Evolutionary conservation across 2,113 vertebrate genomes (phyloP), one percentile per base, ranked within the genome.

Genomic region (Nycticryphes semicollaris): DNA sequence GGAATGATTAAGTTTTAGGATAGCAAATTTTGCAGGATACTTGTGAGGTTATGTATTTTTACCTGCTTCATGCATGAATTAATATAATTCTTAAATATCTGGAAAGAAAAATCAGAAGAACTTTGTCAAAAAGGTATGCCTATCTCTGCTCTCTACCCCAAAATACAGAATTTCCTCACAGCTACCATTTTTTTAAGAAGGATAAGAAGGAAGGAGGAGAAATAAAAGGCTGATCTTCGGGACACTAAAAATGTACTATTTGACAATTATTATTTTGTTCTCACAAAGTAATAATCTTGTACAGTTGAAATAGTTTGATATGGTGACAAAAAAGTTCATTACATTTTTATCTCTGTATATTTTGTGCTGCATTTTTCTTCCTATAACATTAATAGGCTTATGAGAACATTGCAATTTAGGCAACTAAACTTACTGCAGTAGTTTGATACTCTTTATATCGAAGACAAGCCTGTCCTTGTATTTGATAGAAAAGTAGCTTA

Each of bases 361-460:
- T 78, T 80, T 78, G 24, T 60, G 50, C 1, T 2, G 21, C 8
- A 82, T 93, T 35, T 80, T 54, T 30, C 50, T 54, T 41, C 37
- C 24, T 84, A 22, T 72, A 90, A 74, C 79, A 62, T 54, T 78
- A 74, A 95, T 21, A 94, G 80, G 35, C 62, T 91, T 84, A 92
- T 62, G 54, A 96, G 68, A 93, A 96, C 93, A 96, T 68, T 76
- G 35, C 23, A 90, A 33, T 56, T 75, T 79, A 89, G 80, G 78
- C 91, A 93, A 88, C 88, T 94, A 95, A 89, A 95, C 43, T 90
- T 93, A 92, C 67, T 73, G 30, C 79, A 70, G 39, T 63, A 91
- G 83, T 73, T 95, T 82, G 95, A 91, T 90, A 95, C 79, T 82
- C 74, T 54, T 39, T 23, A 53, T 64, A 47, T 6, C 47, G 31